Evolutionary conservation across 1,140 invertebrate genomes (phyloP).

Genomic region (Vanessa tameamea): DNA sequence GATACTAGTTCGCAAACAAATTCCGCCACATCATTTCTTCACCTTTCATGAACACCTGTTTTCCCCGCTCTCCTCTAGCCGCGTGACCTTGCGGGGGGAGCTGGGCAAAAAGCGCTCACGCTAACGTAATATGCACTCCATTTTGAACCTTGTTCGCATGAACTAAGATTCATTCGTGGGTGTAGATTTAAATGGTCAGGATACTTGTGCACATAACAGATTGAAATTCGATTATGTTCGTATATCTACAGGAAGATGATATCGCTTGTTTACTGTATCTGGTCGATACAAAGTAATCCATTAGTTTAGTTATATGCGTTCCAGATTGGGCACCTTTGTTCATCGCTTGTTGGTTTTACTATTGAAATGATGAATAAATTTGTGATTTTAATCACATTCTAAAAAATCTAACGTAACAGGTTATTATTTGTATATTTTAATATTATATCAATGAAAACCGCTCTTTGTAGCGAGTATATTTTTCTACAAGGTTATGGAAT

Average conservation of each 20-base stretch:
- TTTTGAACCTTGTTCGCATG: slow-evolving; percentile 24
- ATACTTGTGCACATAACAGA: slow-evolving; percentile 36
- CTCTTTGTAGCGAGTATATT: slow-evolving; percentile 1
- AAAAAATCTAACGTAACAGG: too few relatives aligned
- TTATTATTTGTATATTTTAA: neutral
- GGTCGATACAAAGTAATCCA: slow-evolving; percentile 32
- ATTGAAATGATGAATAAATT: neutral
- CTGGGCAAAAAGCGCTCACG: slow-evolving; percentile 45
- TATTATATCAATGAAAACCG: neutral
- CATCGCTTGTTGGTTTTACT: neutral
- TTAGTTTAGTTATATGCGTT: slow-evolving; percentile 40
- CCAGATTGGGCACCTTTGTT: slow-evolving; percentile 8
- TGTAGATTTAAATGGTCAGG: slow-evolving; percentile 16
- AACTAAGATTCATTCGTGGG: slow-evolving; percentile 23
- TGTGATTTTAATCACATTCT: neutral
- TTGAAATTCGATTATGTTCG: slow-evolving; percentile 36
- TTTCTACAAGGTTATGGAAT: neutral
- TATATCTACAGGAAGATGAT: slow-evolving; percentile 24
- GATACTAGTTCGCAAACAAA: slow-evolving; percentile 23
- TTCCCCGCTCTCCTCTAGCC: slow-evolving; percentile 38
- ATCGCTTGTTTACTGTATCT: slow-evolving; percentile 25
- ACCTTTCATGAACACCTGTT: slow-evolving; percentile 55
- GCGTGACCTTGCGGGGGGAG: slow-evolving; percentile 52
- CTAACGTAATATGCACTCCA: slow-evolving; percentile 1
- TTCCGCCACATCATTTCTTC: slow-evolving; percentile 35